Evolutionary conservation across 2,888 invertebrate species (phyloP).

Genomic region (Belgica antarctica): DNA sequence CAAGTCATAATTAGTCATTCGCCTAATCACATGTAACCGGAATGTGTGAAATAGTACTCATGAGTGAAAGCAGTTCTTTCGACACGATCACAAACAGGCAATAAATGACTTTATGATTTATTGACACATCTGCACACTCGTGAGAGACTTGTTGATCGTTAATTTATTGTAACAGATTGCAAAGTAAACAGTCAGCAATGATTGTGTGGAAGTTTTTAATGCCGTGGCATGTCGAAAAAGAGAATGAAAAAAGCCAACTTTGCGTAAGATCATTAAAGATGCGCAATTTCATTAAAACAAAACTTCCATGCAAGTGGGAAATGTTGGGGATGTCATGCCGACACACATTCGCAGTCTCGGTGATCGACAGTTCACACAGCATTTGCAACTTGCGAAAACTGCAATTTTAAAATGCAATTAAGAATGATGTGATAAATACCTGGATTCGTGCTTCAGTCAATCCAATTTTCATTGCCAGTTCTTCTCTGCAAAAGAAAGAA

Average conservation of each 20-base stretch:
- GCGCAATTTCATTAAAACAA: slow-evolving; percentile 29
- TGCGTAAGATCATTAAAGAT: slow-evolving; percentile 35
- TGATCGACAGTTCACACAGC: too few species aligned
- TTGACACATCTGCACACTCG: neutral
- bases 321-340: too few species aligned
- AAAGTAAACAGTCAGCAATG: neutral
- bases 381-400: too few species aligned
- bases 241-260: neutral
- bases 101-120: slow-evolving; percentile 16
- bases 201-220: neutral
- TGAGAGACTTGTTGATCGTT: neutral
- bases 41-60: neutral
- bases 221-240: neutral
- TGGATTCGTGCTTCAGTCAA: slow-evolving; percentile 71
- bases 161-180: neutral
- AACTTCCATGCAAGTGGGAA: too few species aligned
- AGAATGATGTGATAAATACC: slow-evolving; percentile 53
- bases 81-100: neutral
- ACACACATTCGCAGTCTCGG: too few species aligned
- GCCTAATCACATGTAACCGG: neutral
- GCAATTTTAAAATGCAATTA: slow-evolving; percentile 43
- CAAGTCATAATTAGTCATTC: neutral
- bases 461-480: slow-evolving; percentile 70
- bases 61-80: slow-evolving; percentile 23
- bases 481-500: slow-evolving; percentile 60